Conservation (phyloP, 2,888 invertebrate species). For the Ferrisia virgata region DNA sequence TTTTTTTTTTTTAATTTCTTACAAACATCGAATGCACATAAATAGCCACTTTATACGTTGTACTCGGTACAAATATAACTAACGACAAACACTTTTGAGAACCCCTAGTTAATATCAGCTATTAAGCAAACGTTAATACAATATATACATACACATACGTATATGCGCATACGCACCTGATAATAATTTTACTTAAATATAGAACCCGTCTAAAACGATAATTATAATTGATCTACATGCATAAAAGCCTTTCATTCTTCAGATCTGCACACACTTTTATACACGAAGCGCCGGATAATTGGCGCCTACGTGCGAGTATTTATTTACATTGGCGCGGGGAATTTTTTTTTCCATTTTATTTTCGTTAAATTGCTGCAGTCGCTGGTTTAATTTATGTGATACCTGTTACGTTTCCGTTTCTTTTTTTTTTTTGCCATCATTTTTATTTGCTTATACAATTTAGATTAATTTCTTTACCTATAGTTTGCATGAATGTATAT, state of each 20-base stretch:
- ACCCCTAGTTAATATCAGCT: slow-evolving; percentile 8
- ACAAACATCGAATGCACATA: too few relatives aligned
- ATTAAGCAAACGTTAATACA: neutral
- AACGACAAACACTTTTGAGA: too few relatives aligned
- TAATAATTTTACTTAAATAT: slow-evolving; percentile 10
- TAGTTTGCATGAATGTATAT: neutral
- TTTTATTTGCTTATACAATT: neutral
- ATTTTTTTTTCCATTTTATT: neutral
- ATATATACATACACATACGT: neutral
- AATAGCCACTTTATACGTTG: too few relatives aligned
- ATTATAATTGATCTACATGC: slow-evolving; percentile 18
- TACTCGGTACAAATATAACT: too few relatives aligned
- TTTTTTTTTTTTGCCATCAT: neutral
- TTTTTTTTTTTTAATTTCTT: too few relatives aligned
- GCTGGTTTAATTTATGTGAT: neutral
- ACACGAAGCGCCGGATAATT: slow-evolving; percentile 1
- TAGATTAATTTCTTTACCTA: neutral
- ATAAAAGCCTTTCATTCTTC: neutral
- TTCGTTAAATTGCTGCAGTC: neutral
- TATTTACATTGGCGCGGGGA: neutral
- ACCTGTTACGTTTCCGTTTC: neutral
- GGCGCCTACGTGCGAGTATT: neutral
- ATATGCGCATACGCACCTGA: neutral
- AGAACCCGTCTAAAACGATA: slow-evolving; percentile 9
- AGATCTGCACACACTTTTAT: neutral